These are phyloP conservation scores for Otocyon megalotis DNA, from an alignment of 2,113 vertebrate genomes.

Conservation along the genomic window DNA sequence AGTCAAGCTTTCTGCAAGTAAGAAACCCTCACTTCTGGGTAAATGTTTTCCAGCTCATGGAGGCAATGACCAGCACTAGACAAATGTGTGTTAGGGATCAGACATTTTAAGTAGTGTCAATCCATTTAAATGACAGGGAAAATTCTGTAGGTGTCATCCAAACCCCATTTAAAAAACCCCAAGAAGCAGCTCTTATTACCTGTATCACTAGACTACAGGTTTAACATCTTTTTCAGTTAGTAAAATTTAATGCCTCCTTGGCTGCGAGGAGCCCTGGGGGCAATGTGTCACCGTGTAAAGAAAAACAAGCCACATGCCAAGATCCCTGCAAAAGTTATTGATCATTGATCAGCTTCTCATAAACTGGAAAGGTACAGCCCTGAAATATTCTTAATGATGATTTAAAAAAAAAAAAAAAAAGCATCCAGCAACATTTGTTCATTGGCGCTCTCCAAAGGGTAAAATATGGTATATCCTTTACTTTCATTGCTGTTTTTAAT, in stretches of 20 bases:
- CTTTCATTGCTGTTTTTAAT: neutral
- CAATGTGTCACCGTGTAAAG: fast-evolving
- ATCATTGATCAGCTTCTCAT: neutral
- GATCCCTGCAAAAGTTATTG: neutral
- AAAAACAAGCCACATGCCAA: neutral
- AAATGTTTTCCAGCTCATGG: neutral
- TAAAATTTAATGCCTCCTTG: neutral
- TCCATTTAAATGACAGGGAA: neutral
- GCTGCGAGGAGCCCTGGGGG: fast-evolving
- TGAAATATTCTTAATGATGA: neutral
- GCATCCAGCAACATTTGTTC: neutral
- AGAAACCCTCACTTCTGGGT: neutral
- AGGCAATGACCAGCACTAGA: fast-evolving
- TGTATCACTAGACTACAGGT: neutral
- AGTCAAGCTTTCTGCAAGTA: neutral
- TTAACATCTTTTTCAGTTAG: neutral
- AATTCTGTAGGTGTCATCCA: fast-evolving
- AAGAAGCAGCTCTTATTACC: neutral
- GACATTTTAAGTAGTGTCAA: fast-evolving
- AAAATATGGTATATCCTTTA: neutral
- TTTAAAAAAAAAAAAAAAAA: neutral
- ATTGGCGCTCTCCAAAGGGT: fast-evolving
- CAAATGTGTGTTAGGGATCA: neutral
- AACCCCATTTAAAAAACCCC: neutral
- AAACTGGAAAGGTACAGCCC: fast-evolving